These are phyloP conservation scores for Mycalesis mineus DNA, from an alignment of 2,888 invertebrate species.

Conservation along the genomic window DNA sequence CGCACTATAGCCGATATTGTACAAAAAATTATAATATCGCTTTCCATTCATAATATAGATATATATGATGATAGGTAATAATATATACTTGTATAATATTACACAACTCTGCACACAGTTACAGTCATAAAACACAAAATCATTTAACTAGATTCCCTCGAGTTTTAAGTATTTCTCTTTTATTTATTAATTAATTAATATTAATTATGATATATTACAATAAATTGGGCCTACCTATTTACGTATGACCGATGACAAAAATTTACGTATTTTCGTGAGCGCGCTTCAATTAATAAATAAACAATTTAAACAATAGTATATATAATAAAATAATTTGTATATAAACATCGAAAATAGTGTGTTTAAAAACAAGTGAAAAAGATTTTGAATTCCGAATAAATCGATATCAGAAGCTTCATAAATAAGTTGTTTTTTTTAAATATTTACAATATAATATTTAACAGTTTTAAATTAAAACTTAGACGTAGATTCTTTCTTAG, in stretches of 20 bases:
- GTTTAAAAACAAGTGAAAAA: constrained; percentile 55
- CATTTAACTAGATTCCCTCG: constrained; percentile 66
- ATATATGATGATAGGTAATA: constrained; percentile 57
- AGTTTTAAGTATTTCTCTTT: constrained; percentile 68
- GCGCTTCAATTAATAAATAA: constrained; percentile 62
- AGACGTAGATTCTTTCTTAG: constrained; percentile 58
- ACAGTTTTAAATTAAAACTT: constrained; percentile 49
- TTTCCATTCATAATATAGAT: constrained; percentile 47
- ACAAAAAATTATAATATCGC: constrained; percentile 75
- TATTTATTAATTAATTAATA: constrained; percentile 56
- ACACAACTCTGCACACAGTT: constrained; percentile 72
- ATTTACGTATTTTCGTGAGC: constrained; percentile 71
- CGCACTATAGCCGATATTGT: constrained; percentile 76
- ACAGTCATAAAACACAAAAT: constrained; percentile 75
- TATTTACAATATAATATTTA: constrained; percentile 66
- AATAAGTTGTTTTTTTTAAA: constrained; percentile 49
- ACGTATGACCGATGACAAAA: constrained; percentile 72
- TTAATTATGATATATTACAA: constrained; percentile 71
- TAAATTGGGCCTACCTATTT: constrained; percentile 77
- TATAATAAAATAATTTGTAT: constrained; percentile 48
- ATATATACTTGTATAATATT: constrained; percentile 52
- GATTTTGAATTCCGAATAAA: constrained; percentile 41
- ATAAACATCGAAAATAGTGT: constrained; percentile 43
- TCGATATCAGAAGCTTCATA: constrained; percentile 29
- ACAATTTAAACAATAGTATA: constrained; percentile 42